phyloP scores from a whole-genome alignment of 2,888 invertebrate species.

The Apamea anceps region DNA sequence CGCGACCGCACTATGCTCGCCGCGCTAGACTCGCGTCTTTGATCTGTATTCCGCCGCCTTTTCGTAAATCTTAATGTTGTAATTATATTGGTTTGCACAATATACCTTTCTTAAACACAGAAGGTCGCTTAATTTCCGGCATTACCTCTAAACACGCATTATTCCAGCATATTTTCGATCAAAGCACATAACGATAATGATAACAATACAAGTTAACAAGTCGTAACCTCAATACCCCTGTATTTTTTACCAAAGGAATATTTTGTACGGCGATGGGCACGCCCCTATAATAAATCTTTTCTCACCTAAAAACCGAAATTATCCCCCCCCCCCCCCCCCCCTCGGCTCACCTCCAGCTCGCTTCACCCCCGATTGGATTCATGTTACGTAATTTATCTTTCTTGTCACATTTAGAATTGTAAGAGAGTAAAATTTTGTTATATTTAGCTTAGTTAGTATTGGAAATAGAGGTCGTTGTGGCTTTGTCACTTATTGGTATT shows the following conservation, averaged over 20 bases:
- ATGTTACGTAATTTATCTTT: slow-evolving; percentile 77
- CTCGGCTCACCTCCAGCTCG: slow-evolving; percentile 18
- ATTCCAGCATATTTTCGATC: neutral
- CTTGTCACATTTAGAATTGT: slow-evolving; percentile 70
- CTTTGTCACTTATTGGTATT: slow-evolving; percentile 13
- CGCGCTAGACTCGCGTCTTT: no score
- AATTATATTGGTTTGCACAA: no score
- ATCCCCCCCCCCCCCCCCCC: slow-evolving; percentile 63
- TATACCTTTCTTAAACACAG: no score
- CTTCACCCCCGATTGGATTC: slow-evolving; percentile 75
- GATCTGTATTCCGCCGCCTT: no score
- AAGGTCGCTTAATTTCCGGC: no score
- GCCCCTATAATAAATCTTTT: slow-evolving; percentile 76
- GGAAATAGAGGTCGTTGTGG: slow-evolving; percentile 13
- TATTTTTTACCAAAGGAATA: slow-evolving; percentile 55
- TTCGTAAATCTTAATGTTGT: no score
- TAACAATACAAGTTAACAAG: slow-evolving; percentile 52
- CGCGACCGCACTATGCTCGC: no score
- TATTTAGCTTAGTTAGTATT: slow-evolving; percentile 44
- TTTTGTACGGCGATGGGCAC: slow-evolving; percentile 64
- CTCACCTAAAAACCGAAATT: slow-evolving; percentile 79
- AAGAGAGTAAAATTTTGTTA: slow-evolving; percentile 70
- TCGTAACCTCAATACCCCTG: slow-evolving; percentile 53
- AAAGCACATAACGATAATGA: slow-evolving; percentile 20
- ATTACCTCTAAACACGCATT: neutral